Base-by-base conservation (phyloP, 1,140 invertebrate species). In the Camponotus vicinus region DNA sequence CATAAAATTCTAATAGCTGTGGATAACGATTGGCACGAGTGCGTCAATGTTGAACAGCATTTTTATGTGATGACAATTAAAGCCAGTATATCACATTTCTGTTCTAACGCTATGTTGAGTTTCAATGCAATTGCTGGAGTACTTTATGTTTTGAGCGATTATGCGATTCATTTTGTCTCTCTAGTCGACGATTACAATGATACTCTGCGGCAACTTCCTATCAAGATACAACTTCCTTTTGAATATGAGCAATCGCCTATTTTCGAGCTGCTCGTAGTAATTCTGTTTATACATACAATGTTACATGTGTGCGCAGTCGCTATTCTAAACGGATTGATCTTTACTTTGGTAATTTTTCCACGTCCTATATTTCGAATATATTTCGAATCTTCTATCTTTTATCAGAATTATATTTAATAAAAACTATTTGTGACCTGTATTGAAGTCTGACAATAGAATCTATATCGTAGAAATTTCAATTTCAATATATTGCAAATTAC, bases 1-100 rank as follows among this genome's bases (percentile, higher is more conserved):
- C 49, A 45, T 37, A 9, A 71, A 45, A 45, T 82, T 0, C 9
- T 82, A 21, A 3, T 8, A 1, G 27, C 6, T 37, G 45, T 82
- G 78, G 66, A 71, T 37, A 45, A 57, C 13, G 66, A 82, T 55
- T 82, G 78, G 78, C 52, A 18, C 37, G 21, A 82, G 2, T 61
- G 66, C 40, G 6, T 71, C 13, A 42, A 42, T 37, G 40, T 59
- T 7, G 27, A 82, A 42, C 37, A 82, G 9, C 37, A 82, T 61
- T 71, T 82, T 5, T 15, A 61, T 21, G 3, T 71, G 11, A 82
- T 82, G 78, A 59, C 21, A 59, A 6, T 45, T 2, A 82, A 82
- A 82, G 78, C 78, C 0, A 59, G 32, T 15, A 45, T 40, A 13
- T 59, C 78, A 11, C 66, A 82, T 11, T 45, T 82, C 18, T 45